These are phyloP conservation scores for Ptychoptera albimana DNA, from an alignment of 2,888 invertebrate genomes.

Conservation along the genomic window DNA sequence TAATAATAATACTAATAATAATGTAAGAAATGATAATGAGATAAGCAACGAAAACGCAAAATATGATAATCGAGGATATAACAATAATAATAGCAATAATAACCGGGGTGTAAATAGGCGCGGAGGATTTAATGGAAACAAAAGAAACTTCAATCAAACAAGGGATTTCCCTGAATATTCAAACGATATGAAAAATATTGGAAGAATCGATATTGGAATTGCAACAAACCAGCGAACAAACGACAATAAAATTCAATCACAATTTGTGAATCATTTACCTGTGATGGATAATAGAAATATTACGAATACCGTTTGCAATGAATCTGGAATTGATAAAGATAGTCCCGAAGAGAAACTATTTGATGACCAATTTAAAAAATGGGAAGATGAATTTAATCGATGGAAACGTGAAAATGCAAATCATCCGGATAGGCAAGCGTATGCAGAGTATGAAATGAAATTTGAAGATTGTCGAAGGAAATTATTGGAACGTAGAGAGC, in stretches of 20 bases:
- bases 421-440: slow-evolving; percentile 79
- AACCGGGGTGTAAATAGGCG: slow-evolving; percentile 7
- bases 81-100: slow-evolving; percentile 9
- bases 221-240: too few species aligned
- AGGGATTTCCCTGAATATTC: too few species aligned
- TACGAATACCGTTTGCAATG: too few species aligned
- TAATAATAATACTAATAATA: too few species aligned
- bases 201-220: too few species aligned
- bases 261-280: too few species aligned
- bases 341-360: slow-evolving; percentile 60
- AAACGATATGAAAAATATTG: too few species aligned
- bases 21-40: too few species aligned
- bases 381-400: slow-evolving; percentile 82
- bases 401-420: slow-evolving; percentile 85
- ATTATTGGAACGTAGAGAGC: slow-evolving; percentile 60
- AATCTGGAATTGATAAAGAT: too few species aligned
- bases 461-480: slow-evolving; percentile 74
- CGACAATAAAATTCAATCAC: too few species aligned
- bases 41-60: too few species aligned
- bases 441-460: slow-evolving; percentile 71
- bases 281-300: too few species aligned
- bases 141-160: slow-evolving; percentile 3
- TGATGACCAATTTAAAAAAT: slow-evolving; percentile 74
- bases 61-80: slow-evolving; percentile 3
- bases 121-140: slow-evolving; percentile 8